Evolutionary conservation across 2,113 vertebrate genomes (phyloP), one percentile per base, ranked within the genome.

Genomic region (Ceuthmochares aereus): DNA sequence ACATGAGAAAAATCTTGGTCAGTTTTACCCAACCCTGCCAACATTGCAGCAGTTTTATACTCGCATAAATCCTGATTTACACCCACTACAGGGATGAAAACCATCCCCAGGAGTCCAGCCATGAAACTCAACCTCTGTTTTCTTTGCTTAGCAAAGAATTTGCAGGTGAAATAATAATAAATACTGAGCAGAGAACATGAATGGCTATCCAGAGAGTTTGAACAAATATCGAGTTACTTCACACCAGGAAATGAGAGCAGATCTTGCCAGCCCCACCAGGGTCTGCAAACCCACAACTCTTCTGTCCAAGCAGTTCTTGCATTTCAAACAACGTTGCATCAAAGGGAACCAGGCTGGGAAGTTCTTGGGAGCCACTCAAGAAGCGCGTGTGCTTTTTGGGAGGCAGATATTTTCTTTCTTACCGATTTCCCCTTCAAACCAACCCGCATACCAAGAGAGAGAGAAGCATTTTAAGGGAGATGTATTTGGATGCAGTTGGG

Each of bases 131-230:
- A 81, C 75, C 88, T 81, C 87, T 90, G 79, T 86, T 96, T 94
- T 81, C 85, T 84, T 90, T 96, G 85, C 90, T 92, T 21, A 54
- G 37, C 30, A 9, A 88, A 89, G 84, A 91, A 91, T 91, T 88
- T 78, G 87, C 93, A 96, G 96, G 96, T 95, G 96, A 94, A 95
- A 96, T 67, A 96, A 96, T 69, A 96, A 92, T 60, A 92, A 96
- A 94, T 87, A 84, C 17, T 0, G 68, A 81, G 85, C 85, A 72
- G 68, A 80, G 95, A 93, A 84, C 72, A 27, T 11, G 77, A 66
- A 72, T 42, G 52, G 79, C 78, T 70, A 67, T 52, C 90, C 60
- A 30, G 96, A 68, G 92, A 80, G 90, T 47, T 72, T 84, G 83
- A 91, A 52, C 63, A 86, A 96, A 94, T 12, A 90, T 1, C 37